phyloP scores from a whole-genome alignment of 92 coral and sea anemone genomes.

The Diadumene lineata region DNA sequence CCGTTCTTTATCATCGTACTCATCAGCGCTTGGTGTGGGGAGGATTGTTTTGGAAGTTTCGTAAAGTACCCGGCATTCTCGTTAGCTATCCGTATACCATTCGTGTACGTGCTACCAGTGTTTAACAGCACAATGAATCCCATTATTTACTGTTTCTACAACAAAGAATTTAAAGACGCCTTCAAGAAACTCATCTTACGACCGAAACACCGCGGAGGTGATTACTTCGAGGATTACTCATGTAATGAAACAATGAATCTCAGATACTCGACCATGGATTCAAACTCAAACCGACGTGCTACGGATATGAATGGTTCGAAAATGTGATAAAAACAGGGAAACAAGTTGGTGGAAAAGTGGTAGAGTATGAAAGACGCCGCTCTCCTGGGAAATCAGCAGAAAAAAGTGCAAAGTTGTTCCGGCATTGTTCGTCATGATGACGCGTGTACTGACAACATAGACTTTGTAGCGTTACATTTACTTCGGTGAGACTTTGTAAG shows the following conservation, averaged over 20 bases:
- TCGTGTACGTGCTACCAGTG: constrained; percentile 73
- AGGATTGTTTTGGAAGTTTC: constrained; percentile 36
- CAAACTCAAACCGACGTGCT: constrained; percentile 17
- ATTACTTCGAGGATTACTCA: constrained; percentile 51
- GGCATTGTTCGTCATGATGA: too few relatives aligned
- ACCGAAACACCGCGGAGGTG: constrained; percentile 15
- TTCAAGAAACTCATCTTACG: constrained; percentile 60
- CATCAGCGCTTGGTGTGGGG: constrained; percentile 67
- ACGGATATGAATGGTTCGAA: constrained; percentile 21
- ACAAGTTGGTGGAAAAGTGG: background rate
- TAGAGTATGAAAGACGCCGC: too few relatives aligned
- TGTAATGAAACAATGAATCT: constrained; percentile 31
- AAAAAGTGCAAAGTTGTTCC: too few relatives aligned
- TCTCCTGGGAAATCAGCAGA: too few relatives aligned
- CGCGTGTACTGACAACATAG: background rate
- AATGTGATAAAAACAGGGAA: background rate
- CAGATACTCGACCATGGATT: constrained; percentile 19
- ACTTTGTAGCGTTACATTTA: background rate
- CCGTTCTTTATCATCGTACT: constrained; percentile 70
- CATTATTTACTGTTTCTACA: constrained; percentile 86
- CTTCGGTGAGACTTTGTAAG: background rate
- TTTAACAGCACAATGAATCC: constrained; percentile 90
- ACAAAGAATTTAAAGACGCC: constrained; percentile 84
- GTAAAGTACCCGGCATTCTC: constrained; percentile 36
- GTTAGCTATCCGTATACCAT: constrained; percentile 50